Conservation (phyloP, 1,140 invertebrate genomes). For the Cataglyphis hispanica region DNA sequence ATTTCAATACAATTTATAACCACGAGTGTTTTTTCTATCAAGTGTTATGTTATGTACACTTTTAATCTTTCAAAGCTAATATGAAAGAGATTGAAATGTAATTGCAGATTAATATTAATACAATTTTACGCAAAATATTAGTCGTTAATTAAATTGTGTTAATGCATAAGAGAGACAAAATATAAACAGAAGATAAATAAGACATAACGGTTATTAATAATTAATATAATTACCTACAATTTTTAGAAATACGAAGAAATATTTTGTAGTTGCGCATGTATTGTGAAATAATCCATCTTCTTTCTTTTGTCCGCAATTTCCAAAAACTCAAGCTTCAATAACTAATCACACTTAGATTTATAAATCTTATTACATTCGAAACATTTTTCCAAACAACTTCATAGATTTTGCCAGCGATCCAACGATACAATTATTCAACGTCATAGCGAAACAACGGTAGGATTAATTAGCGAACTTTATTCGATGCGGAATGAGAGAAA, state of each 20-base stretch:
- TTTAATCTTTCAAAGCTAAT: background rate
- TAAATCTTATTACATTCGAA: no score
- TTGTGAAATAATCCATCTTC: background rate
- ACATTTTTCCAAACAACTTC: background rate
- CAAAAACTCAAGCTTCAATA: background rate
- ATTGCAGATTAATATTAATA: background rate
- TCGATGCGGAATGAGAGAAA: background rate
- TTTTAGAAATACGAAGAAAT: background rate
- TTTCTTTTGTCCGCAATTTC: background rate
- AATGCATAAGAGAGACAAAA: no score
- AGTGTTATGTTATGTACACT: background rate
- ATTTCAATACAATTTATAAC: background rate
- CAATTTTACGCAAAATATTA: background rate
- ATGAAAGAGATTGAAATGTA: background rate
- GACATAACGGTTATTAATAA: background rate
- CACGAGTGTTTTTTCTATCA: background rate
- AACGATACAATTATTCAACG: slow-evolving; percentile 3
- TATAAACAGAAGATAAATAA: no score
- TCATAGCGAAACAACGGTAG: background rate
- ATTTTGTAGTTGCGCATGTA: background rate
- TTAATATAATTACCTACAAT: background rate
- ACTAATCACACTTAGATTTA: background rate
- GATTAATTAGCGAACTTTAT: slow-evolving; percentile 18
- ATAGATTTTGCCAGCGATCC: background rate
- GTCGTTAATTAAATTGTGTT: background rate